Conservation (phyloP, 2,888 invertebrate genomes). For the Tiphia femorata region DNA sequence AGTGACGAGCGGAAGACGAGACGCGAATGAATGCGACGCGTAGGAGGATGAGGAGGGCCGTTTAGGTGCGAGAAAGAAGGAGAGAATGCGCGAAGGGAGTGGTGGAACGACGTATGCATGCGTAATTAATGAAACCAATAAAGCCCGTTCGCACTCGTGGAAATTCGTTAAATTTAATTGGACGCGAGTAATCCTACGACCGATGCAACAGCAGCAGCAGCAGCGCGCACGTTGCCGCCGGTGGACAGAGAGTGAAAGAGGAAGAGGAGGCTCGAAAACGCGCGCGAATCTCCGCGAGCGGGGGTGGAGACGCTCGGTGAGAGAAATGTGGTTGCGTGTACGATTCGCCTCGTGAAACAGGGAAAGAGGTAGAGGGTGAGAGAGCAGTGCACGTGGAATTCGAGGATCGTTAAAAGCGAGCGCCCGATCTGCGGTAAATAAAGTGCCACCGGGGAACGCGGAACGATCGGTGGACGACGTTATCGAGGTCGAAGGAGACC, state of each 20-base stretch:
- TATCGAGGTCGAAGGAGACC: no score
- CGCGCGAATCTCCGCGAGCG: neutral
- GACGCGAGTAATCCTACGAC: conserved; percentile 60
- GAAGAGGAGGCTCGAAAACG: conserved; percentile 13
- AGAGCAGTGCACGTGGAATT: conserved; percentile 20
- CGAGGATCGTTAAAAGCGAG: conserved; percentile 25
- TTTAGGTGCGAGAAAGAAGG: no score
- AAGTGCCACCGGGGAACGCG: conserved; percentile 15
- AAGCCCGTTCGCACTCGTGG: conserved; percentile 53
- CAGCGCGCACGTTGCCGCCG: neutral
- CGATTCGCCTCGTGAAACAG: conserved; percentile 4
- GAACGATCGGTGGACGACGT: no score
- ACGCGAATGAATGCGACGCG: neutral
- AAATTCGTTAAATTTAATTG: conserved; percentile 68
- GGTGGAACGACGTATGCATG: no score
- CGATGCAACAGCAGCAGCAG: conserved; percentile 12
- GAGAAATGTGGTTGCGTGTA: conserved; percentile 14
- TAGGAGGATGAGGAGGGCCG: no score
- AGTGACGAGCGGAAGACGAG: neutral
- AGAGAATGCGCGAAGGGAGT: no score
- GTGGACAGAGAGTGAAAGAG: conserved; percentile 1
- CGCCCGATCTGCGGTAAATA: conserved; percentile 10
- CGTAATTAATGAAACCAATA: conserved; percentile 67
- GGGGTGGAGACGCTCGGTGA: neutral
- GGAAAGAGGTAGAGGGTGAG: no score